Base-by-base conservation (phyloP, 2,113 vertebrate species). In the Odocoileus hemionus region DNA sequence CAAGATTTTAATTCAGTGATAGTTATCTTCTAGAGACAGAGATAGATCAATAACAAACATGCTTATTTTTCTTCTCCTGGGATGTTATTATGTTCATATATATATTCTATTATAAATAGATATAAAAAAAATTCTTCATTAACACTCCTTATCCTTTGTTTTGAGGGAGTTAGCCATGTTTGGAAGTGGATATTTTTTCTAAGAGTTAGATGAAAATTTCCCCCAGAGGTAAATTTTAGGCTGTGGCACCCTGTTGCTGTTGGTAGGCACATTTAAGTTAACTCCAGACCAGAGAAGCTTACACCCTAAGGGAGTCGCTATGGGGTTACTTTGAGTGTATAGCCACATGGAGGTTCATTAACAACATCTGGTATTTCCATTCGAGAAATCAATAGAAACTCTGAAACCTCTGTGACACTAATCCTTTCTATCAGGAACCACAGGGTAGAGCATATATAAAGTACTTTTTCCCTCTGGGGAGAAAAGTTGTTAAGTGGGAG, bases 351-450 rank as follows among this genome's bases (percentile, higher is more conserved):
- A 92, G 4, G 19, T 91, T 92, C 80, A 86, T 96, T 95, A 94
- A 78, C n/a, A 94, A 43, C 47, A 70, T 76, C n/a, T 96, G 26
- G 61, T 95, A 89, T 94, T 96, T 92, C 64, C 80, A 84, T 89
- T 96, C 54, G 90, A 43, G 54, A 95, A 55, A 92, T 97, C 74
- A 86, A 79, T 80, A 90, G 50, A 79, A 30, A 85, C 87, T 50
- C 30, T 78, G 86, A 93, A 95, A 58, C 17, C 50, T 47, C 4
- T 82, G 52, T 93, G 92, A 93, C 64, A 85, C 43, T 89, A 88
- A 88, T 95, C 33, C 43, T 45, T 94, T 83, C 21, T 91, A 91
- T 90, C 76, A 79, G 50, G 52, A 85, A 36, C 28, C n/a, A 33
- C 86, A 86, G 50, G 57, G 21, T 70, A 9, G 58, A 67, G 3